Conservation (phyloP, 2,113 vertebrate genomes). For the Zosterops borbonicus region DNA sequence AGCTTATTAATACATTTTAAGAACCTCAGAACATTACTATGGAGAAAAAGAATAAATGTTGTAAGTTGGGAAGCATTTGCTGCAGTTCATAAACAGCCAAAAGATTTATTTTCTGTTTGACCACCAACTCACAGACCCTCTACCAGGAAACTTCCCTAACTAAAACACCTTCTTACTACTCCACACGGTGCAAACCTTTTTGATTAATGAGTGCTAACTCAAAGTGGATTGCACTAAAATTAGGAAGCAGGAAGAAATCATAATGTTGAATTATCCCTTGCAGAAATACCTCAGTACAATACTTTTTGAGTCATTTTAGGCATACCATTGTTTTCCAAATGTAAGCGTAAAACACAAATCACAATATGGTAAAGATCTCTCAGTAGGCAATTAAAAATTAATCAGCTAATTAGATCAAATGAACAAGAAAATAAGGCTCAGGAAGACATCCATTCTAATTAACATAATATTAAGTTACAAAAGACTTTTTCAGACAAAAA, state of each 20-base stretch:
- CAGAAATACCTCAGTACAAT: neutral
- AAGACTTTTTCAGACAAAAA: slow-evolving; percentile 27
- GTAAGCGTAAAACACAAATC: slow-evolving; percentile 48
- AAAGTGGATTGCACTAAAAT: slow-evolving; percentile 7
- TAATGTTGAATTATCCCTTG: neutral
- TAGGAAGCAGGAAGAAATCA: slow-evolving; percentile 35
- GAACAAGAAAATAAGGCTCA: slow-evolving; percentile 55
- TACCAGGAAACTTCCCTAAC: neutral
- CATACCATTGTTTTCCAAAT: slow-evolving; percentile 16
- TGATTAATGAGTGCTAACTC: slow-evolving; percentile 1
- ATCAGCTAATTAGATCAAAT: slow-evolving; percentile 56
- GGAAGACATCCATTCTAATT: slow-evolving; percentile 55
- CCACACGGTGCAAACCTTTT: neutral
- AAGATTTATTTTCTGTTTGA: neutral
- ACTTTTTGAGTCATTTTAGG: neutral
- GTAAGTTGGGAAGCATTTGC: fast-evolving
- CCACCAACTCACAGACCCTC: neutral
- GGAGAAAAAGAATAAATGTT: neutral
- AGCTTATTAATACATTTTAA: neutral
- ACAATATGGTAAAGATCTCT: slow-evolving; percentile 44
- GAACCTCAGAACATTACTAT: neutral
- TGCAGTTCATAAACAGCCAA: neutral
- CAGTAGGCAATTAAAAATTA: slow-evolving; percentile 61
- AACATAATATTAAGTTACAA: slow-evolving; percentile 53
- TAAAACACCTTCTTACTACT: neutral